These are phyloP conservation scores for Myopa testacea DNA, from an alignment of 2,888 invertebrate species.

Conservation along the genomic window DNA sequence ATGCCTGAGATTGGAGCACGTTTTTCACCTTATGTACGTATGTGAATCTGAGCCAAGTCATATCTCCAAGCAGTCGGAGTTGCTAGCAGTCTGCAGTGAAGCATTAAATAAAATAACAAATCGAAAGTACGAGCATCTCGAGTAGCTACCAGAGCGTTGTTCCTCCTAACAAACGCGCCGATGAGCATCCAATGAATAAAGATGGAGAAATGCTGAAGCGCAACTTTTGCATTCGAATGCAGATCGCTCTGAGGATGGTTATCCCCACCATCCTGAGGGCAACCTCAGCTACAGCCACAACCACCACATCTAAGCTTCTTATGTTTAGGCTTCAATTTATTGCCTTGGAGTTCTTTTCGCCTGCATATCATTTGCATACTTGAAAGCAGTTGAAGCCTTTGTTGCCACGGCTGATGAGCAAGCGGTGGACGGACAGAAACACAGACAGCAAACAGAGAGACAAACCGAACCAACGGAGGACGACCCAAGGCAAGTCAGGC, in stretches of 20 bases:
- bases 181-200: conserved; percentile 18
- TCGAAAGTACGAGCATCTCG: neutral
- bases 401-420: neutral
- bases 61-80: neutral
- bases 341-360: neutral
- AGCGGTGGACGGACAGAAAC: neutral
- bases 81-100: neutral
- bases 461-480: neutral
- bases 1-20: no score
- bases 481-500: neutral
- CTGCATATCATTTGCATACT: conserved; percentile 36
- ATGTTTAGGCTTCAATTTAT: neutral
- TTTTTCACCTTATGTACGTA: neutral
- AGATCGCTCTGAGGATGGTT: conserved; percentile 5
- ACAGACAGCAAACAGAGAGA: conserved; percentile 6
- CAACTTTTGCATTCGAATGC: conserved; percentile 27
- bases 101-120: neutral
- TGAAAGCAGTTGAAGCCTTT: conserved; percentile 18
- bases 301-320: neutral
- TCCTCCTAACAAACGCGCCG: neutral
- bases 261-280: neutral
- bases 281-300: neutral
- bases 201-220: neutral
- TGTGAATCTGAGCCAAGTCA: conserved; percentile 3
- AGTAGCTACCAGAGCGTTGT: conserved; percentile 18